Percentiles rank a stretch among this genome's conserved stretches.
Conservation (phyloP, 2,888 invertebrate genomes). For the Pyrgus malvae region DNA sequence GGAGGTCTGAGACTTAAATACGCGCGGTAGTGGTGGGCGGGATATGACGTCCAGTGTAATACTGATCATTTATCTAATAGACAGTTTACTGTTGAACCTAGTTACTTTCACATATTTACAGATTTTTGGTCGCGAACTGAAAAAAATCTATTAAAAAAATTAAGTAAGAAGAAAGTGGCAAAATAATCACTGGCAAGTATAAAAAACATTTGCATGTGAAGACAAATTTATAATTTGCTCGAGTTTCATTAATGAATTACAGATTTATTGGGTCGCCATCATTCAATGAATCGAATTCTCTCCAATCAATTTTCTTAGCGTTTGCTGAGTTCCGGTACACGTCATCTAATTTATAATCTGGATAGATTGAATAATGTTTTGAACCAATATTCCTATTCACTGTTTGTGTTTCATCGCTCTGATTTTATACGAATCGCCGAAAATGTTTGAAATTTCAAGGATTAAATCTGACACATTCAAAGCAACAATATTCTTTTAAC, state of each 20-base stretch:
- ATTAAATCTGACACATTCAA: neutral
- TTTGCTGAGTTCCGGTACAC: constrained; percentile 17
- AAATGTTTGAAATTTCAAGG: neutral
- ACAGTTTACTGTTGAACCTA: neutral
- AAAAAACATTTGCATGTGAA: neutral
- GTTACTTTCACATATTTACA: neutral
- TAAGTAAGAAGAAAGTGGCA: too few species aligned
- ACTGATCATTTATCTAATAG: neutral
- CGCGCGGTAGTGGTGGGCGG: constrained; percentile 9
- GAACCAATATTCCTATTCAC: constrained; percentile 11
- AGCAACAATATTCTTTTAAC: too few species aligned
- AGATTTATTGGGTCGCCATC: constrained; percentile 13
- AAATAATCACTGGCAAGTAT: neutral
- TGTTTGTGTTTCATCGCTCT: constrained; percentile 17
- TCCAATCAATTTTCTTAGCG: constrained; percentile 21
- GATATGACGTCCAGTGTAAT: neutral
- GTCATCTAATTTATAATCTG: constrained; percentile 18
- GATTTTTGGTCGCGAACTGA: too few species aligned
- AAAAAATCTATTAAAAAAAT: too few species aligned
- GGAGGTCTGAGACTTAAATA: constrained; percentile 47
- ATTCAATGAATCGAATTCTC: constrained; percentile 16
- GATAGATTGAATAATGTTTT: constrained; percentile 19
- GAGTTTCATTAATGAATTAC: constrained; percentile 10
- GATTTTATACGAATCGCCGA: constrained; percentile 1
- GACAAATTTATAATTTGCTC: neutral